Base-by-base conservation (phyloP, 2,797 vertebrate species). In the Coendou prehensilis region DNA sequence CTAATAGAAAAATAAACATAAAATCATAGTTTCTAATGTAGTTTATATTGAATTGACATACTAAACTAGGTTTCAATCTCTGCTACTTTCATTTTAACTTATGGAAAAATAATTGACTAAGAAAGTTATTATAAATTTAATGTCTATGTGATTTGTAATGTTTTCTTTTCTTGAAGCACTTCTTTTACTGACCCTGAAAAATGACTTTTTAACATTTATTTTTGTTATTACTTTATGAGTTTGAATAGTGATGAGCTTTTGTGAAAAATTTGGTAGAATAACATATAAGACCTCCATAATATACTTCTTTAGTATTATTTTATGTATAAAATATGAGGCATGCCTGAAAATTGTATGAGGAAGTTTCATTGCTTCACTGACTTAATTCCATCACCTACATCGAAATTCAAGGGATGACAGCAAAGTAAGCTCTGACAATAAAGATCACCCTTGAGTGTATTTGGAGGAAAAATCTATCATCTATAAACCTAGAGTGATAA, bases 381-480 rank as follows among this genome's bases (percentile, higher is more conserved):
- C 83, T 95, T 93, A 98, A 96, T 96, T 98, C 89, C 73, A 91
- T 92, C 87, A 95, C 37, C 87, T 52, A n/a, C 89, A 95, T 98
- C 91, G 73, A 97, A 98, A 98, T 98, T 96, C 92, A 97, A 33
- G 54, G 92, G 85, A 96, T 93, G 73, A 96, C 37, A 97, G 95
- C 56, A 96, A 96, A 92, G 95, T 89, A 97, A 95, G 76, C 41
- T 95, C 59, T 97, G 93, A 97, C 93, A 98, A 93, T 93, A 97
- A 98, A 98, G 92, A 95, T 97, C 94, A 96, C 89, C 94, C 96
- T 96, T 94, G 96, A 98, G 97, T 61, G 92, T 98, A 97, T 98
- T 98, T 98, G 98, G 91, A 98, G 96, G 94, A 97, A 98, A 98
- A 98, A 98, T 97, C 95, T 97, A 97, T 98, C 97, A 97, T 97